Base-by-base conservation (phyloP, 2,113 vertebrate genomes). In the Petromus typicus region DNA sequence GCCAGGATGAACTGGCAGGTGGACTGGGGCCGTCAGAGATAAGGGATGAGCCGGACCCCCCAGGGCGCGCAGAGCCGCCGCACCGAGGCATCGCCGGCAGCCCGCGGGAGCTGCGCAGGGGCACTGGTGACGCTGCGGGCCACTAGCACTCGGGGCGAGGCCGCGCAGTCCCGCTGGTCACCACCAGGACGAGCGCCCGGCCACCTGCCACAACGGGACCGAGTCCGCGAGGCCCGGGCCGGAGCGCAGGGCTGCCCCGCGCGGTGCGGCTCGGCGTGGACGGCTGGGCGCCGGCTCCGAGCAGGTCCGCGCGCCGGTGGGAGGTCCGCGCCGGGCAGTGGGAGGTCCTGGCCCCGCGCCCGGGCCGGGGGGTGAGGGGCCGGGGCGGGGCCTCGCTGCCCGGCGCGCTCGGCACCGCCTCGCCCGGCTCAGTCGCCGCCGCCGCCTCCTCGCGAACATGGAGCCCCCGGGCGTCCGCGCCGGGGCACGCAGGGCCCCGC, bases 301-400 rank as follows among this genome's bases (percentile, higher is more conserved):
- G 95, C 75, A 95, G 89, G 97, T 96, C 63, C 18, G 78, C 63
- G n/a, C 54, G 17, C 30, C 85, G 69, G 57, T 54, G 92, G 95
- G 94, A 93, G 93, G 97, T 96, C 88, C 67, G 64, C 88, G 78
- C 23, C 18, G 79, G 97, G 95, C 88, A 76, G 95, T 95, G 96
- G 96, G 97, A 97, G 94, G 97, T 97, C 96, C 93, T 97, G 97
- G 97, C 96, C 73, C 0, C 0, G 90, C 51, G 95, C 97, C 97
- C 94, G 37, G 90, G 32, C 69, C 5, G 57, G 67, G 64, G 86
- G 16, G 82, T 84, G 57, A 17, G 66, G 61, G 86, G 81, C 34
- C 73, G 54, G 79, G 56, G 80, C 10, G 54, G 73, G 78, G 86
- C 51, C 27, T 86, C 43, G 43, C 63, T 23, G 80, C 80, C 57